Conservation (phyloP, 2,888 invertebrate species). For the Sarcophaga subvicina region DNA sequence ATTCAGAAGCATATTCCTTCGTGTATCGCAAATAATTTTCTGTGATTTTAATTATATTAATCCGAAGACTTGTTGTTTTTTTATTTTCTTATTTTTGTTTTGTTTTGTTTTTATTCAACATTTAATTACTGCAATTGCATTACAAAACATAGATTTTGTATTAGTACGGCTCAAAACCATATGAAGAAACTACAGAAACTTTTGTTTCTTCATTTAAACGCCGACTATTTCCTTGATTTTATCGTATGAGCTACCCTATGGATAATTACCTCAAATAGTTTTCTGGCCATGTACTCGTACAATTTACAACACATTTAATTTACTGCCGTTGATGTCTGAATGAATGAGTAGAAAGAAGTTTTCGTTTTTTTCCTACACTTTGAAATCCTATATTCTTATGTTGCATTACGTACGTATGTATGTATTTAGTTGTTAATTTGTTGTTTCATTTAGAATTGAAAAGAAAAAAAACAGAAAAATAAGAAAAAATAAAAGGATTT, state of each 20-base stretch:
- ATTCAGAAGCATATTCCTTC: too few relatives aligned
- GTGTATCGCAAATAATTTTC: not conserved
- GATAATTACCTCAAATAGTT: not conserved
- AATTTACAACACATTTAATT: constrained; percentile 1
- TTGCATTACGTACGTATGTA: not conserved
- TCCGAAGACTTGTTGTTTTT: not conserved
- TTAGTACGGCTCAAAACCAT: not conserved
- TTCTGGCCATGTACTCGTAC: not conserved
- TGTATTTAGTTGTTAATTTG: not conserved
- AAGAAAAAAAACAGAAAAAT: too few relatives aligned
- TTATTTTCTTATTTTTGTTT: too few relatives aligned
- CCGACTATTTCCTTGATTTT: not conserved
- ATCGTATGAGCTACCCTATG: not conserved
- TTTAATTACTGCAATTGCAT: constrained; percentile 1
- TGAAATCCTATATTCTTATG: not conserved
- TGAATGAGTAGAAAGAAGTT: not conserved
- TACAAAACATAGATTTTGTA: not conserved
- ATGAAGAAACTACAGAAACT: not conserved
- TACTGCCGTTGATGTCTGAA: not conserved
- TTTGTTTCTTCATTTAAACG: too few relatives aligned
- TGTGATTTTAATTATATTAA: not conserved
- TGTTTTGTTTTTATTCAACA: not conserved
- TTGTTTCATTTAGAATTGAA: not conserved
- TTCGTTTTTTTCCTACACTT: not conserved
- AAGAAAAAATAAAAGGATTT: not conserved